Percentiles rank a stretch among this genome's conserved stretches.
phyloP scores from a whole-genome alignment of 1,140 invertebrate species.

The Drosophila elegans region DNA sequence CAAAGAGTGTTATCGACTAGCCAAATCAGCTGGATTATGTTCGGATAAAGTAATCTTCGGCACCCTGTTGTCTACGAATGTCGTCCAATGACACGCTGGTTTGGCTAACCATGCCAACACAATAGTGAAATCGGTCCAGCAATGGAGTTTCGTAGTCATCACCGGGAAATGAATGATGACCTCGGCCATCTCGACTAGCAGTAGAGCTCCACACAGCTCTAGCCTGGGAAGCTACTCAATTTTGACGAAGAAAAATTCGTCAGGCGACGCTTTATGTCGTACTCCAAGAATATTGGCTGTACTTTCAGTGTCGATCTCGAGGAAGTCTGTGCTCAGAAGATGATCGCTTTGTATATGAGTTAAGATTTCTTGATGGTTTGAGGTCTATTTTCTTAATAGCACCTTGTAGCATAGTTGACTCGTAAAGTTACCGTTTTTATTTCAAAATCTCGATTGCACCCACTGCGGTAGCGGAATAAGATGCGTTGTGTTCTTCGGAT shows the following conservation, averaged over 20 bases:
- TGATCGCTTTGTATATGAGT: neutral
- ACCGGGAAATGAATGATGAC: no score
- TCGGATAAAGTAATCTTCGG: neutral
- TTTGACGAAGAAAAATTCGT: no score
- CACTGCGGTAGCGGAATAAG: neutral
- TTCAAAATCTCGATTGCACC: neutral
- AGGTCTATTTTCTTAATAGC: neutral
- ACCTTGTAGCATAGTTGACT: neutral
- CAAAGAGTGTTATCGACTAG: constrained; percentile 2
- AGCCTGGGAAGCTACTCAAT: no score
- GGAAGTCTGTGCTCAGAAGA: neutral
- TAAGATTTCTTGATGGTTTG: neutral
- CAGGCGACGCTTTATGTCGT: no score
- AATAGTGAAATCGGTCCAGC: neutral
- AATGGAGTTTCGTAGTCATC: no score
- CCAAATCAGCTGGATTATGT: constrained; percentile 7
- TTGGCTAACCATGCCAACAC: constrained; percentile 1
- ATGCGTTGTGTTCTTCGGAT: no score
- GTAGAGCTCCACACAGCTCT: no score
- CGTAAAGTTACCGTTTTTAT: no score
- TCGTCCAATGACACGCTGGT: neutral
- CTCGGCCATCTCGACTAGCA: no score
- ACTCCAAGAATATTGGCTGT: neutral
- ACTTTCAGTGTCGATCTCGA: neutral
- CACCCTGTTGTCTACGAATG: neutral